Conservation (phyloP, 92 coral and sea anemone species). For the Palythoa grandiflora region DNA sequence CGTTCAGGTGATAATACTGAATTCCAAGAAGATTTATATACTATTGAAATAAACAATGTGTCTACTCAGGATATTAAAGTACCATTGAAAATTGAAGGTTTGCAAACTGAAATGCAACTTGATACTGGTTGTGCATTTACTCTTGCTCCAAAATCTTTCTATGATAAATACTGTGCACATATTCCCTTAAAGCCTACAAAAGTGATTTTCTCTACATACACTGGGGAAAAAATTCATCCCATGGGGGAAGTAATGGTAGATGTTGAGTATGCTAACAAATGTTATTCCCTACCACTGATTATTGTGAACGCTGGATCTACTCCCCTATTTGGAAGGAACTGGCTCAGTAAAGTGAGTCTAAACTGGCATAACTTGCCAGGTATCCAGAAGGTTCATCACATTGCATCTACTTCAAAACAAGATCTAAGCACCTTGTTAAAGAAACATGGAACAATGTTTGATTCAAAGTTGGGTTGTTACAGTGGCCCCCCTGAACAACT, state of each 20-base stretch:
- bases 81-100: constrained; percentile 54
- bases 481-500: constrained; percentile 52
- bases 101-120: constrained; percentile 17
- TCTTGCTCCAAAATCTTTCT: constrained; percentile 59
- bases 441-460: constrained; percentile 8
- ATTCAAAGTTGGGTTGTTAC: constrained; percentile 51
- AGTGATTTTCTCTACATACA: constrained; percentile 61
- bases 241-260: constrained; percentile 51
- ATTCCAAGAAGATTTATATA: background rate
- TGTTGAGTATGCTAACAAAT: constrained; percentile 47
- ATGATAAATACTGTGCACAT: constrained; percentile 53
- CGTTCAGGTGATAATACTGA: background rate
- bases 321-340: constrained; percentile 62
- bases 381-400: constrained; percentile 25
- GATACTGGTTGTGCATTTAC: constrained; percentile 58
- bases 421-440: constrained; percentile 16
- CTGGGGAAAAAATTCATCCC: constrained; percentile 61
- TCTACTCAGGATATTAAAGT: constrained; percentile 54
- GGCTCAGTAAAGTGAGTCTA: constrained; percentile 49
- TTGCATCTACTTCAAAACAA: background rate
- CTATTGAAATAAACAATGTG: constrained; percentile 44
- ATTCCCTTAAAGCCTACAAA: constrained; percentile 51
- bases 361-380: constrained; percentile 51
- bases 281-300: constrained; percentile 45
- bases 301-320: constrained; percentile 47